Evolutionary conservation across 2,113 vertebrate genomes (phyloP).

Genomic region (Tylochromis polylepis): DNA sequence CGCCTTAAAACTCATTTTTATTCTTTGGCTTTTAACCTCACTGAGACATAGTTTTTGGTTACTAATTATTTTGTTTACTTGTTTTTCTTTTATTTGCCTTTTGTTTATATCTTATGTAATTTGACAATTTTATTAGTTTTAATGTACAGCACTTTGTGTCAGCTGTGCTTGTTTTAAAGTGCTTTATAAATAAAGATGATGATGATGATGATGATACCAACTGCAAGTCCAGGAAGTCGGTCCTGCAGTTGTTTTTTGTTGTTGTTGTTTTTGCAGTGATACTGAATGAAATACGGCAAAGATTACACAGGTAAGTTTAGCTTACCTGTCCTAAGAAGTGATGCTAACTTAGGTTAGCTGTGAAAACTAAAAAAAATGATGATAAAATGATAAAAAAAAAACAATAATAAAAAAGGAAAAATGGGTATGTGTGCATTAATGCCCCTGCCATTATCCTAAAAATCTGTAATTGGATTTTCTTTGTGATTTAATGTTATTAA

Average conservation of each 20-base stretch:
- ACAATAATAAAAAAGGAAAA: background rate
- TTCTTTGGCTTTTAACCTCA: no score
- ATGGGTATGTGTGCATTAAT: background rate
- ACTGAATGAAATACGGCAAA: background rate
- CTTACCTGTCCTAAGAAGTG: background rate
- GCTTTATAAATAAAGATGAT: no score
- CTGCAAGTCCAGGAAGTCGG: background rate
- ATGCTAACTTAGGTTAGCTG: background rate
- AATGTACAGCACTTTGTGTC: no score
- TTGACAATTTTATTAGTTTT: no score
- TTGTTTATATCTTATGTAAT: no score
- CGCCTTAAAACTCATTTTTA: no score
- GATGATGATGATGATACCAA: no score
- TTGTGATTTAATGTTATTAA: background rate
- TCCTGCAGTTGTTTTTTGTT: background rate
- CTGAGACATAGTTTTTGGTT: no score
- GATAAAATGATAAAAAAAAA: background rate
- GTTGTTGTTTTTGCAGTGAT: fast-evolving
- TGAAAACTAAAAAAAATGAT: background rate
- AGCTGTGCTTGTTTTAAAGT: no score
- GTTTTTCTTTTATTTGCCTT: no score
- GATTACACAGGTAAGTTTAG: background rate
- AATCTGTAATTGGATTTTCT: background rate
- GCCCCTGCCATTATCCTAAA: background rate
- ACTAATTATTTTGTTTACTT: no score